Conservation (phyloP, 2,113 vertebrate species). For the Poeciliopsis turrubarensis region DNA sequence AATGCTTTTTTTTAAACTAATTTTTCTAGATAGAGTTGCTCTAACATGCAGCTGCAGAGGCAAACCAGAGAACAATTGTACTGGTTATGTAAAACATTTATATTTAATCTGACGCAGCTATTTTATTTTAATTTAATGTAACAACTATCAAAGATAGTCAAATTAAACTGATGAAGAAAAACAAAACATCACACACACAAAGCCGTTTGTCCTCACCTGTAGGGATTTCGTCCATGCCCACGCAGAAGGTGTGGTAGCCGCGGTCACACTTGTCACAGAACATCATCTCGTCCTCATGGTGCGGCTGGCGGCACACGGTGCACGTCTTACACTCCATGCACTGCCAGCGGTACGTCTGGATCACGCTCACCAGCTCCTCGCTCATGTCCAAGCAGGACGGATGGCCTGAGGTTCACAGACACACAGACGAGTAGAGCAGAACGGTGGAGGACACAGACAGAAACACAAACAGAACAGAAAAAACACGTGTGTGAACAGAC, state of each 20-base stretch:
- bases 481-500: not conserved
- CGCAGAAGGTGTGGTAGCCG: conserved; percentile 98
- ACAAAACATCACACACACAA: too few species aligned
- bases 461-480: not conserved
- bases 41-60: conserved; percentile 1
- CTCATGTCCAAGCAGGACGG: conserved; percentile 98
- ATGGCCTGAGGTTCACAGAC: conserved; percentile 84
- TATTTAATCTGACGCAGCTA: not conserved
- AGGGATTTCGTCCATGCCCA: conserved; percentile 93
- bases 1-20: not conserved
- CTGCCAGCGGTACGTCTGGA: conserved; percentile 98
- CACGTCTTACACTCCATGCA: conserved; percentile 99
- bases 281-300: conserved; percentile 99
- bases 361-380: conserved; percentile 87
- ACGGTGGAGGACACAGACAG: not conserved
- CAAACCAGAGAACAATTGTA: not conserved
- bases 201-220: conserved; percentile 82
- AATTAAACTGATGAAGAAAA: not conserved
- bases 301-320: conserved; percentile 94
- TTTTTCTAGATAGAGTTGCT: conserved; percentile 7
- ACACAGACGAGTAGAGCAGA: conserved; percentile 6
- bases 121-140: not conserved
- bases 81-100: not conserved
- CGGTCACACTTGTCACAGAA: conserved; percentile 98
- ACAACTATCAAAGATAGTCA: too few species aligned